Conservation (phyloP, 64 coral and sea anemone genomes). For the Montipora efflorescens region DNA sequence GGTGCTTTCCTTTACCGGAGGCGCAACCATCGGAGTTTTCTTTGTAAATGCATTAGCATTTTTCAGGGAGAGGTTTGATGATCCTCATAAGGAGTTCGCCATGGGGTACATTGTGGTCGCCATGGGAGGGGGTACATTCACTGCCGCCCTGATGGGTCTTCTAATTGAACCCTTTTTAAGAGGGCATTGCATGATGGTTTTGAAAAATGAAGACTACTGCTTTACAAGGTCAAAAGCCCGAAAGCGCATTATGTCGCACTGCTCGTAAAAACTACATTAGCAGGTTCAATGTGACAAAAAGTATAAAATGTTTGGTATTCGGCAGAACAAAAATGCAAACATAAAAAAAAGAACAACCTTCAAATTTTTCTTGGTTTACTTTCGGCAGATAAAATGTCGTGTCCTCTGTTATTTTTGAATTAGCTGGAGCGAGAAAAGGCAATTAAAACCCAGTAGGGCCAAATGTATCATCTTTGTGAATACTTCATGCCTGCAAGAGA, state of each 20-base stretch:
- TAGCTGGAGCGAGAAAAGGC: too few species aligned
- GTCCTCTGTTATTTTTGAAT: too few species aligned
- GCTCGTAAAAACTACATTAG: not conserved
- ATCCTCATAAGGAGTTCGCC: constrained; percentile 66
- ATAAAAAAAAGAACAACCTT: too few species aligned
- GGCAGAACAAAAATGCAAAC: too few species aligned
- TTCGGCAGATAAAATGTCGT: too few species aligned
- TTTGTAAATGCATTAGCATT: constrained; percentile 74
- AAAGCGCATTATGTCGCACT: constrained; percentile 24
- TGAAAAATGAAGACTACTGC: constrained; percentile 71
- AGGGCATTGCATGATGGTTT: constrained; percentile 56
- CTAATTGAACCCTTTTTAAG: constrained; percentile 66
- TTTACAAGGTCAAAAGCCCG: constrained; percentile 70
- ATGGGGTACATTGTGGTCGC: constrained; percentile 79
- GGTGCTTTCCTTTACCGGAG: constrained; percentile 60
- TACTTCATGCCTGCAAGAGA: too few species aligned
- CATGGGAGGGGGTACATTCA: constrained; percentile 67
- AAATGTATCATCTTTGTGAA: too few species aligned
- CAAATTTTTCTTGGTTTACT: too few species aligned
- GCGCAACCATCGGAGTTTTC: constrained; percentile 52
- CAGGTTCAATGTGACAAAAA: not conserved
- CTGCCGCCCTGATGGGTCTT: constrained; percentile 66
- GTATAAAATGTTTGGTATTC: not conserved
- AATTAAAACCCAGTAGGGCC: too few species aligned
- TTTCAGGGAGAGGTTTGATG: constrained; percentile 70